A percentile compares a stretch with the other conserved stretches of the same genome.
These are phyloP conservation scores for Ormyrus nitidulus DNA, from an alignment of 2,888 invertebrate species.

Conservation along the genomic window DNA sequence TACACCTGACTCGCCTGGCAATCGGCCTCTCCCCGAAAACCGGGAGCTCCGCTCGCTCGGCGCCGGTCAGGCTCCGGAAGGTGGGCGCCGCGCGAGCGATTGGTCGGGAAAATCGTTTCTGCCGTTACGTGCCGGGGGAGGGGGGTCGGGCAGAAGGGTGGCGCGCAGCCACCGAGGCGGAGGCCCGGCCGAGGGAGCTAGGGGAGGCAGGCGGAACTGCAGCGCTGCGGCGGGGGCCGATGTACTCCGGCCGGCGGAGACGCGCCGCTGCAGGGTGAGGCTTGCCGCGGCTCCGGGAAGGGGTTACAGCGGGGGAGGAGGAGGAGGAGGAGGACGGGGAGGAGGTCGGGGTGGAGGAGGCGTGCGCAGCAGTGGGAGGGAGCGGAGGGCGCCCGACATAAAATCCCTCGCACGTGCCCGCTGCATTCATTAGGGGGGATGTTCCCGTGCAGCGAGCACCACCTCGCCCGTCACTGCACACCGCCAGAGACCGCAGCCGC, in stretches of 20 bases:
- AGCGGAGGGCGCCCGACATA: slow-evolving; percentile 67
- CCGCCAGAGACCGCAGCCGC: background rate
- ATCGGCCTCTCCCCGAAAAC: no score
- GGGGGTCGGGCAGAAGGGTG: no score
- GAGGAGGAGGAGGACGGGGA: slow-evolving; percentile 1
- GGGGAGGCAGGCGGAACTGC: no score
- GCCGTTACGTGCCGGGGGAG: no score
- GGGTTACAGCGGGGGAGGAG: background rate
- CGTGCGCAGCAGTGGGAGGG: slow-evolving; percentile 70
- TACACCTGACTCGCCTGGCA: no score
- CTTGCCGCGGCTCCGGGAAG: background rate
- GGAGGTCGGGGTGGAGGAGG: slow-evolving; percentile 40
- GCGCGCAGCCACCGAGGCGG: no score
- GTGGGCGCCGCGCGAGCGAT: background rate
- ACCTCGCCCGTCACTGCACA: background rate
- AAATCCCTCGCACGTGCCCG: slow-evolving; percentile 75
- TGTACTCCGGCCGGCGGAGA: no score
- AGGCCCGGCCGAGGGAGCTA: no score
- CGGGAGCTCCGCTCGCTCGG: background rate
- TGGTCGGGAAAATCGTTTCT: no score
- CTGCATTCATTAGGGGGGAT: slow-evolving; percentile 75
- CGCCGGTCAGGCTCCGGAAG: background rate
- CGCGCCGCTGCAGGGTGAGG: no score
- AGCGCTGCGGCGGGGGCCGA: no score
- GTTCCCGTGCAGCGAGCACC: slow-evolving; percentile 71